These are phyloP conservation scores for Coleophora flavipennella DNA, from an alignment of 2,888 invertebrate species.

Conservation along the genomic window DNA sequence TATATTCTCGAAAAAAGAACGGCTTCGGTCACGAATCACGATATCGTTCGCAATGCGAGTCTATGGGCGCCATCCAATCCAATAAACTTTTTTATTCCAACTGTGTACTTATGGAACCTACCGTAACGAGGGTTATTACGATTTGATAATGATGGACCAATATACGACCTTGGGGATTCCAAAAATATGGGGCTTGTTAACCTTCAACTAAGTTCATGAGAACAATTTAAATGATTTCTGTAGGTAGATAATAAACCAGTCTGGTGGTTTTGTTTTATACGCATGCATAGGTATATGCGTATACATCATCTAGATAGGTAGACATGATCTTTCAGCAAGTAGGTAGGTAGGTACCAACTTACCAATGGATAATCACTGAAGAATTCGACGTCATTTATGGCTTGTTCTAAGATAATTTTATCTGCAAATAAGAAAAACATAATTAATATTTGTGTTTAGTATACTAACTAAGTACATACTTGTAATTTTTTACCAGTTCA, in stretches of 20 bases:
- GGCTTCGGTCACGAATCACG: conserved; percentile 48
- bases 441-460: conserved; percentile 12
- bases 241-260: too few species aligned
- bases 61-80: conserved; percentile 32
- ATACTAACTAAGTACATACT: too few species aligned
- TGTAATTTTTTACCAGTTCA: too few species aligned
- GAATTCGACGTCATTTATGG: conserved; percentile 75
- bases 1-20: conserved; percentile 60
- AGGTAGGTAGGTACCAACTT: conserved; percentile 17
- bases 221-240: too few species aligned
- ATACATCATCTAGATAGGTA: too few species aligned
- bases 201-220: conserved; percentile 42
- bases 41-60: conserved; percentile 40
- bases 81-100: conserved; percentile 41
- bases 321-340: conserved; percentile 9
- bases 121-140: conserved; percentile 42
- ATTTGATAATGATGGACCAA: conserved; percentile 39
- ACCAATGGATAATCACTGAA: conserved; percentile 72
- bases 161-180: neutral
- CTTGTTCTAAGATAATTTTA: conserved; percentile 77
- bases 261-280: too few species aligned
- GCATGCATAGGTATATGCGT: too few species aligned
- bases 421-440: conserved; percentile 60
- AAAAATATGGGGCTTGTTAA: conserved; percentile 9
- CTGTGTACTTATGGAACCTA: conserved; percentile 47